Percentiles rank a stretch among this genome's conserved stretches.
phyloP scores from a whole-genome alignment of 2,797 vertebrate species.

The Aphelocoma californica region DNA sequence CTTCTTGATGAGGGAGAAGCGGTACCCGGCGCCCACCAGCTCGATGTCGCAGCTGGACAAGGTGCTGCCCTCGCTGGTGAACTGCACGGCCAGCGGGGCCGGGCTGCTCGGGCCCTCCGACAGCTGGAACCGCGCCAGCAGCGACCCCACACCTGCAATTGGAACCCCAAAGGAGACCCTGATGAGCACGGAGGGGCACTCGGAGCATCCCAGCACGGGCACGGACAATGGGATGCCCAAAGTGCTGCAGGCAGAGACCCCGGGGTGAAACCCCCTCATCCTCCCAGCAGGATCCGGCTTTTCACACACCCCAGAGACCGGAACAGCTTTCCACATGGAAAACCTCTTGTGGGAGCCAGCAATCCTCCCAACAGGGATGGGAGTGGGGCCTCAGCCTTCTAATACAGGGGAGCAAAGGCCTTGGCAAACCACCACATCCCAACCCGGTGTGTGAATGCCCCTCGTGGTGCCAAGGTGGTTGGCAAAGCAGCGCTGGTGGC shows the following conservation, averaged over 20 bases:
- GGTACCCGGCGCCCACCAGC: conserved; percentile 91
- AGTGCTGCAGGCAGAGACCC: neutral
- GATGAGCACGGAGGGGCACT: neutral
- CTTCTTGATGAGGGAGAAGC: conserved; percentile 96
- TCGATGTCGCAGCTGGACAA: conserved; percentile 95
- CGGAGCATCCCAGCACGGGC: neutral
- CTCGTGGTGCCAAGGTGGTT: neutral
- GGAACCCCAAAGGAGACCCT: neutral
- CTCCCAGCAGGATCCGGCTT: neutral
- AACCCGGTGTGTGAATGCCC: accelerated
- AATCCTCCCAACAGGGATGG: accelerated
- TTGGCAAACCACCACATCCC: neutral
- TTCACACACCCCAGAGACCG: accelerated
- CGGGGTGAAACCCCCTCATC: accelerated
- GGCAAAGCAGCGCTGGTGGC: neutral
- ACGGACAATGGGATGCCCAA: neutral
- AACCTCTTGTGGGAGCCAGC: accelerated
- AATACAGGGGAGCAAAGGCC: neutral
- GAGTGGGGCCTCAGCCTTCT: accelerated
- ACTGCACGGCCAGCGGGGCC: conserved; percentile 90
- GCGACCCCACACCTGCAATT: conserved; percentile 88
- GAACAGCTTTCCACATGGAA: accelerated
- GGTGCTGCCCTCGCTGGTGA: conserved; percentile 96
- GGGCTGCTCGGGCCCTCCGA: conserved; percentile 88
- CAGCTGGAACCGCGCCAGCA: conserved; percentile 92